These are phyloP conservation scores for Amblyteles armatorius DNA, from an alignment of 2,888 invertebrate genomes.

Conservation along the genomic window DNA sequence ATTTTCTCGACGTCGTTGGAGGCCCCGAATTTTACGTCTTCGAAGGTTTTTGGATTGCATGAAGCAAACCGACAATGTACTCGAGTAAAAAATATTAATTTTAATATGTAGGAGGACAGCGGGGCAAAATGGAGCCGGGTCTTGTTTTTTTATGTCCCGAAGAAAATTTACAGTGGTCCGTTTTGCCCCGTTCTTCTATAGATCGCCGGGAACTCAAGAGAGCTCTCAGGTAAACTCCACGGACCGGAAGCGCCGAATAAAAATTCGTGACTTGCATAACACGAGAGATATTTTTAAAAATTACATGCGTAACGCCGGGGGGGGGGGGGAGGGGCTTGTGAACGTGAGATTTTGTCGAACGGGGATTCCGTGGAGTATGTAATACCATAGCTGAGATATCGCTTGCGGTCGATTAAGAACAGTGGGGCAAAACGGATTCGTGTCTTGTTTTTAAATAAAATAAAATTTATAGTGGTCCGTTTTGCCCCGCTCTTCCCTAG, in stretches of 20 bases:
- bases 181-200: too few species aligned
- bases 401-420: not conserved
- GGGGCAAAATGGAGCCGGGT: too few species aligned
- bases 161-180: too few species aligned
- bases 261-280: conserved; percentile 36
- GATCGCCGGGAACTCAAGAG: too few species aligned
- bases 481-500: too few species aligned
- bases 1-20: conserved; percentile 31
- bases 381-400: not conserved
- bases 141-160: too few species aligned
- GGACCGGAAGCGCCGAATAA: conserved; percentile 50
- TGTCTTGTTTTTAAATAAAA: too few species aligned
- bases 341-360: not conserved
- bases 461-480: too few species aligned
- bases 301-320: not conserved
- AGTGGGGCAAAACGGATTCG: not conserved
- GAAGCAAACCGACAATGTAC: too few species aligned
- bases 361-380: not conserved
- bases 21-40: conserved; percentile 21
- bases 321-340: not conserved
- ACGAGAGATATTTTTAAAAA: not conserved
- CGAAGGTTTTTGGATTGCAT: not conserved
- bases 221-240: not conserved
- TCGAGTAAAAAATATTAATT: too few species aligned
- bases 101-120: too few species aligned